A percentile compares a stretch with the other conserved stretches of the same genome.
phyloP scores from a whole-genome alignment of 1,140 invertebrate genomes.

The Dryas iulia region DNA sequence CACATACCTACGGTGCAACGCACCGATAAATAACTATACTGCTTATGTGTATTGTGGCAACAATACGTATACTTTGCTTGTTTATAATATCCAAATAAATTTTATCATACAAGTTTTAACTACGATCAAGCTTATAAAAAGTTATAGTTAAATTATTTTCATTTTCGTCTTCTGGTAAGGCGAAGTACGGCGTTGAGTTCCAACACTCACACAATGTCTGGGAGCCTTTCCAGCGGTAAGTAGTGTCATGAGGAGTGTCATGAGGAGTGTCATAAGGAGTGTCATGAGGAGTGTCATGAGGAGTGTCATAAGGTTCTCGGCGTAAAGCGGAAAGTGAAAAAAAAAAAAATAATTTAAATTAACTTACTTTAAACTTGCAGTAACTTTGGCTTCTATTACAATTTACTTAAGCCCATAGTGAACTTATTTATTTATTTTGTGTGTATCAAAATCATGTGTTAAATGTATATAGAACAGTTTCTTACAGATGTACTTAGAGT shows the following conservation, averaged over 20 bases:
- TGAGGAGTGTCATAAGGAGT: too few relatives aligned
- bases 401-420: not conserved
- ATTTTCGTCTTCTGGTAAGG: too few relatives aligned
- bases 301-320: too few relatives aligned
- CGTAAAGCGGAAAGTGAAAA: too few relatives aligned
- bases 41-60: slow-evolving; percentile 23
- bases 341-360: too few relatives aligned
- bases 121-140: not conserved
- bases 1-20: slow-evolving; percentile 26
- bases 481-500: not conserved
- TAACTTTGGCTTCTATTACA: too few relatives aligned
- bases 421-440: not conserved
- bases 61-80: slow-evolving; percentile 17
- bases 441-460: not conserved
- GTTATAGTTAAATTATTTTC: not conserved
- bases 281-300: too few relatives aligned
- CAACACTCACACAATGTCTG: too few relatives aligned
- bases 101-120: not conserved
- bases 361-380: too few relatives aligned
- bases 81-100: not conserved
- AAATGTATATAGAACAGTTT: not conserved
- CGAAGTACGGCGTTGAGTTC: too few relatives aligned
- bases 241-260: too few relatives aligned
- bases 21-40: slow-evolving; percentile 43
- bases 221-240: too few relatives aligned